Percentiles rank a stretch among this genome's conserved stretches.
Conservation (phyloP, 1,140 invertebrate species). For the Scaptomyza graminum region DNA sequence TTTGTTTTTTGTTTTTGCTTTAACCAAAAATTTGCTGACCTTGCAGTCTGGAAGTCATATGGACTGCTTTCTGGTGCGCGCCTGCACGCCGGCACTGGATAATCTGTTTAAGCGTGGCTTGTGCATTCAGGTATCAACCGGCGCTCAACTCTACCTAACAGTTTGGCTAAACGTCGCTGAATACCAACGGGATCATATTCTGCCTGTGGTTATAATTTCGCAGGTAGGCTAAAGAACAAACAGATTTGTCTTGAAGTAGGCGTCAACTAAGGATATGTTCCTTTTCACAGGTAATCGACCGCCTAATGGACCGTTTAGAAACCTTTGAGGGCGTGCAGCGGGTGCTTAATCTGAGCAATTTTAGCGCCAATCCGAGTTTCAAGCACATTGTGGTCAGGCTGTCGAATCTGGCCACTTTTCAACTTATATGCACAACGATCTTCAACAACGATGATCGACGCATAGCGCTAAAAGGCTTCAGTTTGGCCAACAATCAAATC, state of each 20-base stretch:
- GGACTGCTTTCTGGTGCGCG: no score
- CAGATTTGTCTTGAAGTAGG: no score
- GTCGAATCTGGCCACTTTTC: conserved; percentile 38
- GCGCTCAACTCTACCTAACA: conserved; percentile 11
- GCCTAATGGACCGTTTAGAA: conserved; percentile 36
- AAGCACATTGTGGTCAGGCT: conserved; percentile 50
- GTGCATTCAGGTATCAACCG: conserved; percentile 6
- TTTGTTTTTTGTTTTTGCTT: no score
- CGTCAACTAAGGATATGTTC: no score
- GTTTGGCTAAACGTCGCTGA: conserved; percentile 53
- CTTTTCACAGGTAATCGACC: conserved; percentile 3
- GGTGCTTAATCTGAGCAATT: conserved; percentile 49
- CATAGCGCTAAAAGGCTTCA: conserved; percentile 48
- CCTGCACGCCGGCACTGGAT: conserved; percentile 57
- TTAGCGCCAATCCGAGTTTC: conserved; percentile 32
- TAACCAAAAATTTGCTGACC: no score
- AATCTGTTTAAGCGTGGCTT: conserved; percentile 48
- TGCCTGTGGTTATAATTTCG: conserved; percentile 41
- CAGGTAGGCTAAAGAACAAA: conserved; percentile 20
- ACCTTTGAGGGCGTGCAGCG: conserved; percentile 30
- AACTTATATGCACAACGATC: conserved; percentile 49
- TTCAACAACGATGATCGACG: conserved; percentile 45
- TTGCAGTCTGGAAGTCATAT: no score
- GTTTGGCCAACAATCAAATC: conserved; percentile 47
- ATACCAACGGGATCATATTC: conserved; percentile 41